A percentile compares a stretch with the other conserved stretches of the same genome.
Evolutionary conservation across 1,140 invertebrate species (phyloP).

Genomic region (Frieseomelitta varia): DNA sequence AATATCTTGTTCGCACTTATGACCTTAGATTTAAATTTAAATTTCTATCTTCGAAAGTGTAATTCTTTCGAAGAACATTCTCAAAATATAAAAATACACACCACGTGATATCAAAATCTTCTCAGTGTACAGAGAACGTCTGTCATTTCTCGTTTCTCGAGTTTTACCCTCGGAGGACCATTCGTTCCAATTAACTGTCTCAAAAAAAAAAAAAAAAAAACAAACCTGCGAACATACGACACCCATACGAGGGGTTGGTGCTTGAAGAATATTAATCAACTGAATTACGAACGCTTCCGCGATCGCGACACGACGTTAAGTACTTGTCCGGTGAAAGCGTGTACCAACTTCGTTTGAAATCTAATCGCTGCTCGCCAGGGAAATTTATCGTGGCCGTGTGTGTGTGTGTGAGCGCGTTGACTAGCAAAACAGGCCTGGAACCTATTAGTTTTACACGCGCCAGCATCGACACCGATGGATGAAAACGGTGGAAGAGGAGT

Average conservation of each 20-base stretch:
- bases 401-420: not conserved
- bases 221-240: not conserved
- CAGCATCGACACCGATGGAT: not conserved
- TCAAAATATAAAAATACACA: too few relatives aligned
- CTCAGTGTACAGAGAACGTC: too few relatives aligned
- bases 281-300: constrained; percentile 50
- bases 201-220: too few relatives aligned
- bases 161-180: not conserved
- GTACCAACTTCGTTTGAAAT: constrained; percentile 60
- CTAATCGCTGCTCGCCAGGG: constrained; percentile 38
- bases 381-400: constrained; percentile 58
- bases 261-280: constrained; percentile 49
- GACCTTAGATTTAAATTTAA: too few relatives aligned
- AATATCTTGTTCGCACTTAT: too few relatives aligned
- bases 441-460: constrained; percentile 30
- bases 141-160: not conserved
- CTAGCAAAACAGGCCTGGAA: constrained; percentile 5
- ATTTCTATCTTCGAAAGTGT: too few relatives aligned
- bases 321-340: constrained; percentile 29
- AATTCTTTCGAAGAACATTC: too few relatives aligned
- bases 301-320: constrained; percentile 60
- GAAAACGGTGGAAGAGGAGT: not conserved
- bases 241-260: not conserved
- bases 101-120: too few relatives aligned
- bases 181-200: not conserved